Base-by-base conservation (phyloP, 2,113 vertebrate genomes). In the Forbesichthys papilliferus region DNA sequence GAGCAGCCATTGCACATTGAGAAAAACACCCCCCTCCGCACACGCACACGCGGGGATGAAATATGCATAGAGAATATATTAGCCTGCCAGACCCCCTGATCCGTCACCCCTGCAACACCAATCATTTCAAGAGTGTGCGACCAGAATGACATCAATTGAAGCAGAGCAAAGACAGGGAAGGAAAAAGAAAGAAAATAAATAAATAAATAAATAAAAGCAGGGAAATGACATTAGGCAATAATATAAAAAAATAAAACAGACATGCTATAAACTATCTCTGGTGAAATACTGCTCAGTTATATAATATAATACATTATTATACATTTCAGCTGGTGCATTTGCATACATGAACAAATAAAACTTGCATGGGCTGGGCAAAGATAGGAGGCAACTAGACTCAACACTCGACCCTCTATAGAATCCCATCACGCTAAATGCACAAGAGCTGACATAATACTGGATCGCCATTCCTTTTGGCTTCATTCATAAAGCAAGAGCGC, bases 121-220 rank as follows among this genome's bases (percentile, higher is more conserved):
- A 85, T 82, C 78, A 84, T 68, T 80, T 81, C 68, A 64, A 66
- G 34, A 61, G 61, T 60, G 58, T 64, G 64, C 70, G 3, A 69
- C 64, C 64, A 62, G 59, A 73, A 73, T 83, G 56, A 81, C 69
- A 81, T 86, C 83, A 84, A 55, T 55, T 53, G 16, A 71, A 34
- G 62, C 48, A 62, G 47, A 77, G 61, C 49, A 79, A 11, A 77
- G 68, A 72, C 69, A 67, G 69, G 33, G 65, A 46, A 48, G 49
- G 65, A n/a, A 1, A 36, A 71, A 52, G 53, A 27, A 55, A 48
- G 20, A 9, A 64, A 27, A 27, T 27, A 27, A 27, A 27, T 27
- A 27, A 27, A 27, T 27, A 27, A 27, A 27, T 27, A 27, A 27
- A 27, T 27, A 27, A 27, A 46, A 3, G 42, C 0, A 7, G 9